A percentile compares a stretch with the other conserved stretches of the same genome.
Conservation (phyloP, 1,140 invertebrate genomes). For the Stegodyphus dumicola region DNA sequence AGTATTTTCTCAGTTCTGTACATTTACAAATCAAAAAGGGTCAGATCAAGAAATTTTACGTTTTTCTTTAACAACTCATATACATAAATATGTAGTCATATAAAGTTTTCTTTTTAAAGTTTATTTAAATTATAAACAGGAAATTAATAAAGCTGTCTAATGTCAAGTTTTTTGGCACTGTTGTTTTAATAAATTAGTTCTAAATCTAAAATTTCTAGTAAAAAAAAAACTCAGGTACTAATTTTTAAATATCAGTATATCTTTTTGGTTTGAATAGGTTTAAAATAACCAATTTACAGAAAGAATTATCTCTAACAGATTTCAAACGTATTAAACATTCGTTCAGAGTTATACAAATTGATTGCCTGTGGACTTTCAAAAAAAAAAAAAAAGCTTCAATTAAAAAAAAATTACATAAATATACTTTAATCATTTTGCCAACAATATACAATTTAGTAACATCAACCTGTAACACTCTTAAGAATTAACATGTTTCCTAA, state of each 20-base stretch:
- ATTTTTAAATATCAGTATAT: not conserved
- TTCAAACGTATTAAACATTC: too few species aligned
- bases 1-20: conserved; percentile 52
- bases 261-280: too few species aligned
- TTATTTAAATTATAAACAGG: not conserved
- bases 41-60: conserved; percentile 53
- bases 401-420: too few species aligned
- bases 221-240: not conserved
- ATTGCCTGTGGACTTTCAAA: too few species aligned
- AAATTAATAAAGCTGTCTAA: not conserved
- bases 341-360: too few species aligned
- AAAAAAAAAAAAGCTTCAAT: too few species aligned
- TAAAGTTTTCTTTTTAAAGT: not conserved
- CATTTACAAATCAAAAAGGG: conserved; percentile 59
- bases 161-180: not conserved
- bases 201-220: not conserved
- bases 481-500: too few species aligned
- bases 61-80: conserved; percentile 16
- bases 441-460: too few species aligned
- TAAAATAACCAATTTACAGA: too few species aligned
- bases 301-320: too few species aligned
- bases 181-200: not conserved
- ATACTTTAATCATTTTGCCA: too few species aligned
- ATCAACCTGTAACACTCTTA: too few species aligned
- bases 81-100: not conserved